phyloP scores from a whole-genome alignment of 2,888 invertebrate genomes.

The Cheilosia vernalis region DNA sequence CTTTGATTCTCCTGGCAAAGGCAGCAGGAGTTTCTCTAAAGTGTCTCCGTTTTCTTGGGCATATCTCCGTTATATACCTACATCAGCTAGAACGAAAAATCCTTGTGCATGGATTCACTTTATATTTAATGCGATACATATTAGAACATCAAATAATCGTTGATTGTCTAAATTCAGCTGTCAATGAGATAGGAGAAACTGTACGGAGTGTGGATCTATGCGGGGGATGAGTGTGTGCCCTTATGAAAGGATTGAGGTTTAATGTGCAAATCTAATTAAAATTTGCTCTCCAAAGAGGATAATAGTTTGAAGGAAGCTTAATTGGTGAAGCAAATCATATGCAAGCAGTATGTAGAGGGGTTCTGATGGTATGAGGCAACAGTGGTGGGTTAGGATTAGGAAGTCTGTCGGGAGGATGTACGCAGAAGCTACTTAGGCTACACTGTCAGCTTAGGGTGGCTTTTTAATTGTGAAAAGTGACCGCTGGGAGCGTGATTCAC shows the following conservation, averaged over 20 bases:
- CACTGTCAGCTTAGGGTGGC: no score
- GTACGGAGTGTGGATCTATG: neutral
- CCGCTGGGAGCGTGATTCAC: no score
- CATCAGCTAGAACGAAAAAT: neutral
- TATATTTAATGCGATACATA: slow-evolving; percentile 3
- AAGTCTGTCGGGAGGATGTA: no score
- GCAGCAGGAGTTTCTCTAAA: slow-evolving; percentile 15
- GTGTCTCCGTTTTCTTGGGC: slow-evolving; percentile 17
- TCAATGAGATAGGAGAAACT: neutral
- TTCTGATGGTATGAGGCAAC: no score
- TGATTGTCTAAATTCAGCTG: slow-evolving; percentile 3
- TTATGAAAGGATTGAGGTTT: slow-evolving; percentile 77
- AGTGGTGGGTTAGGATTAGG: no score
- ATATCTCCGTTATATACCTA: neutral
- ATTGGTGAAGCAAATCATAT: slow-evolving; percentile 75
- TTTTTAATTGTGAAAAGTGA: no score
- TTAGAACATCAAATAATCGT: neutral
- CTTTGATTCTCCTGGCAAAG: neutral
- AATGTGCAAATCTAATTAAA: slow-evolving; percentile 79
- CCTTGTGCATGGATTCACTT: neutral
- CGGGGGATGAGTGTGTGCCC: slow-evolving; percentile 7
- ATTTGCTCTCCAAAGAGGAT: slow-evolving; percentile 77
- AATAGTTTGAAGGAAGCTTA: slow-evolving; percentile 77
- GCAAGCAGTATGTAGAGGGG: no score
- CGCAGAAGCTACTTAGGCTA: no score